Conservation (phyloP, 2,888 invertebrate species). For the Eubasilissa splendida region DNA sequence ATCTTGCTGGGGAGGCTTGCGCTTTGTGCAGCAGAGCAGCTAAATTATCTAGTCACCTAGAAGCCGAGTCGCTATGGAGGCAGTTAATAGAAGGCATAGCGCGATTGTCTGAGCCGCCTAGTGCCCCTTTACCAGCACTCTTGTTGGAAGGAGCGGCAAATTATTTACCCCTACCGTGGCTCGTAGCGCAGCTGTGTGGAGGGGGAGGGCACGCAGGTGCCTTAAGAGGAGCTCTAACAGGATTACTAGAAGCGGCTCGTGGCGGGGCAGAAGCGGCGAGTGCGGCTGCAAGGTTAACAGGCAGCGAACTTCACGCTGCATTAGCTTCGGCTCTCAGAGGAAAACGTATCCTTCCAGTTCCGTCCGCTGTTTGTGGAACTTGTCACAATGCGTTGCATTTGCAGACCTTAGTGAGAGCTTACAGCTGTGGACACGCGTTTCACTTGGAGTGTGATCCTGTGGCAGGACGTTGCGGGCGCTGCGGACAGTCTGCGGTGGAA, state of each 20-base stretch:
- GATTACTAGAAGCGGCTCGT: conserved; percentile 53
- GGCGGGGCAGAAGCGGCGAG: conserved; percentile 55
- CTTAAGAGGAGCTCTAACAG: conserved; percentile 52
- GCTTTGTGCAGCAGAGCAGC: conserved; percentile 63
- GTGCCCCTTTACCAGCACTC: conserved; percentile 61
- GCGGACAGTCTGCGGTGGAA: conserved; percentile 60
- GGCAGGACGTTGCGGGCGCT: conserved; percentile 63
- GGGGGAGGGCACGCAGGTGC: conserved; percentile 55
- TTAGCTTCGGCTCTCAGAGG: conserved; percentile 61
- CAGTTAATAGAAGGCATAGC: conserved; percentile 55
- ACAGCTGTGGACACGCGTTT: conserved; percentile 61
- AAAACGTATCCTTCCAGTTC: conserved; percentile 49
- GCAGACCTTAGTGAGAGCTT: conserved; percentile 58
- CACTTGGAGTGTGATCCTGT: conserved; percentile 65
- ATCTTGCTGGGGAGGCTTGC: conserved; percentile 62
- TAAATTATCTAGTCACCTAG: conserved; percentile 60
- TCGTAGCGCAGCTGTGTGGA: conserved; percentile 62
- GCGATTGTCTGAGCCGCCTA: conserved; percentile 50
- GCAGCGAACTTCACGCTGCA: conserved; percentile 56
- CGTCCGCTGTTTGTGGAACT: conserved; percentile 45
- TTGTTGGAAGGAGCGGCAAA: conserved; percentile 64
- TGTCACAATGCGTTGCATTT: conserved; percentile 55
- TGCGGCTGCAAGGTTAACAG: conserved; percentile 59
- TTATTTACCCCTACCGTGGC: conserved; percentile 64
- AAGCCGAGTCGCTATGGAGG: conserved; percentile 55